Evolutionary conservation across 2,888 invertebrate genomes (phyloP).

Genomic region (Caenorhabditis angaria): DNA sequence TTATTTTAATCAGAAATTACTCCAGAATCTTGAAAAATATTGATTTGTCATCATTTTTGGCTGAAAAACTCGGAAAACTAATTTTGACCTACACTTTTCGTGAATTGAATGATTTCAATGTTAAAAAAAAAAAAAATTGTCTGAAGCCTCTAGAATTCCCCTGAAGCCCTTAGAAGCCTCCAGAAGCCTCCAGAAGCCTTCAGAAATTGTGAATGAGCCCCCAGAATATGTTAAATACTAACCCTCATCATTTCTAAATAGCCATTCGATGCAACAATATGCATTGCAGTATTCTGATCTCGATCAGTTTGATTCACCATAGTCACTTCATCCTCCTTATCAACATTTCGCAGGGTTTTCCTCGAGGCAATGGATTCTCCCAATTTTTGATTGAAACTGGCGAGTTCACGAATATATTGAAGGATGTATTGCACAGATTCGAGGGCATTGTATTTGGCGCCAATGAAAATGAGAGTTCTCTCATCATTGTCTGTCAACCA

Average conservation of each 20-base stretch:
- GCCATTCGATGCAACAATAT: constrained; percentile 73
- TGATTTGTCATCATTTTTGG: too few relatives aligned
- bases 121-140: too few relatives aligned
- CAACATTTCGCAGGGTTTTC: constrained; percentile 5
- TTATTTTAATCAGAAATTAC: too few relatives aligned
- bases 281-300: constrained; percentile 75
- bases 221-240: neutral
- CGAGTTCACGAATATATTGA: constrained; percentile 10
- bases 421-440: constrained; percentile 40
- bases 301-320: constrained; percentile 74
- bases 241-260: constrained; percentile 53
- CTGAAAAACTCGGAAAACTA: too few relatives aligned
- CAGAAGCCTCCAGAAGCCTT: too few relatives aligned
- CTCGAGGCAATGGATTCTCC: neutral
- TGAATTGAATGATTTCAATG: too few relatives aligned
- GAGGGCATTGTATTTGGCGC: constrained; percentile 52
- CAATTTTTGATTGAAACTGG: neutral
- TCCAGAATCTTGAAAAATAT: too few relatives aligned
- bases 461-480: constrained; percentile 45
- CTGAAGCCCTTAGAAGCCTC: too few relatives aligned
- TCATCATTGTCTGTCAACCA: constrained; percentile 44
- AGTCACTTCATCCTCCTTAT: neutral
- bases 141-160: too few relatives aligned
- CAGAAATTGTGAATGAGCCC: neutral
- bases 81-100: too few relatives aligned